These are phyloP conservation scores for Lymantria monacha DNA, from an alignment of 2,888 invertebrate species.

Conservation along the genomic window DNA sequence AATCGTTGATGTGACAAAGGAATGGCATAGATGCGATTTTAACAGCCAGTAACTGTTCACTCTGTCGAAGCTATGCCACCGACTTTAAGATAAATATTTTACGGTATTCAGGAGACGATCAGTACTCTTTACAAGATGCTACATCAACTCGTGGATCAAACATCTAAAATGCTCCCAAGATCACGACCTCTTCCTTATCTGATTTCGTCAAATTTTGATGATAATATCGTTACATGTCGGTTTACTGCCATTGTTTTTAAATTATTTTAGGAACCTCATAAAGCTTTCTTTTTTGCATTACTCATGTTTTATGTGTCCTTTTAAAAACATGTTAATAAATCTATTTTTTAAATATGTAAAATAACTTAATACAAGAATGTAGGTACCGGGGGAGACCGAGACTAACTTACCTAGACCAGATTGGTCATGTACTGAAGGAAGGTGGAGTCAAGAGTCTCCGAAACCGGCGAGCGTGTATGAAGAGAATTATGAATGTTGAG, in stretches of 20 bases:
- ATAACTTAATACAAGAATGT: no score
- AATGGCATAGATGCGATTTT: constrained; percentile 62
- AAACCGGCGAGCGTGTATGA: no score
- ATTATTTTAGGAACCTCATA: constrained; percentile 28
- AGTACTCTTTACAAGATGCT: constrained; percentile 24
- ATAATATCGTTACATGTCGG: constrained; percentile 39
- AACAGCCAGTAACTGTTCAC: constrained; percentile 73
- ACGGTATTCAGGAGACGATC: constrained; percentile 54
- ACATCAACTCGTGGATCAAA: constrained; percentile 42
- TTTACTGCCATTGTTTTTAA: constrained; percentile 37
- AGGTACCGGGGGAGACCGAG: no score
- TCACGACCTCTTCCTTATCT: constrained; percentile 55
- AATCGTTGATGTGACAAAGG: constrained; percentile 56
- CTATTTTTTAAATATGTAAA: no score
- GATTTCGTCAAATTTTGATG: constrained; percentile 49
- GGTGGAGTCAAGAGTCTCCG: no score
- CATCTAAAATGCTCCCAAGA: constrained; percentile 39
- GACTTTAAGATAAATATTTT: constrained; percentile 44
- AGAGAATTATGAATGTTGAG: no score
- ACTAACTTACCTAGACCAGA: no score
- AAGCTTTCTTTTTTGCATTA: constrained; percentile 24
- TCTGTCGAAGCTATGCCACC: constrained; percentile 39
- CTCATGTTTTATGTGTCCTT: not conserved
- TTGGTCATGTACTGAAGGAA: no score
- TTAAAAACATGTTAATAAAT: no score